A percentile compares a stretch with the other conserved stretches of the same genome.
These are phyloP conservation scores for Brachionus asplanchnoidis DNA, from an alignment of 1,140 invertebrate species.

Conservation along the genomic window DNA sequence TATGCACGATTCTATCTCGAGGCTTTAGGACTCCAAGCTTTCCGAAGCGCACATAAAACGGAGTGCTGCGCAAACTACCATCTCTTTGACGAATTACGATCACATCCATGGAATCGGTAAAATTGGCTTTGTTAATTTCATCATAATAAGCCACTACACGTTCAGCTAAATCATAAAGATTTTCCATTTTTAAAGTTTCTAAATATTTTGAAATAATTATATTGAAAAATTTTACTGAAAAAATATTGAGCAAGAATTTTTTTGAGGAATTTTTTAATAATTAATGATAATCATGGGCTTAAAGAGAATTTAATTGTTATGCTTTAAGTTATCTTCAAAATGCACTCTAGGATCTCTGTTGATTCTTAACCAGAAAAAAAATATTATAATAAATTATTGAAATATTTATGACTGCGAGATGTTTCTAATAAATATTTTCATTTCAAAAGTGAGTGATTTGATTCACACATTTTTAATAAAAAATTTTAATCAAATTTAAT, in stretches of 20 bases:
- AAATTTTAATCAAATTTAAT: not conserved
- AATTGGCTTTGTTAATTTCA: constrained; percentile 62
- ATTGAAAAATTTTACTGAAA: not conserved
- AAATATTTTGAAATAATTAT: not conserved
- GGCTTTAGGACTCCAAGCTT: constrained; percentile 92
- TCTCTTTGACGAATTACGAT: constrained; percentile 92
- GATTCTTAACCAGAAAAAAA: not conserved
- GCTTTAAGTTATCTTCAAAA: not conserved
- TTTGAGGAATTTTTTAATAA: not conserved
- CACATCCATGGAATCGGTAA: constrained; percentile 97
- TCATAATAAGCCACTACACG: not conserved
- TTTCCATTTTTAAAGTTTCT: not conserved
- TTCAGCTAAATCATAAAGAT: constrained; percentile 2
- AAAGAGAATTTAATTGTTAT: not conserved
- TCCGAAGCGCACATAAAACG: constrained; percentile 97
- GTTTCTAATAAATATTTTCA: not conserved
- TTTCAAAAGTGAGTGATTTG: not conserved
- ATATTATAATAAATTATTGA: not conserved
- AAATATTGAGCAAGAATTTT: not conserved
- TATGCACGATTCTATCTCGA: constrained; percentile 95
- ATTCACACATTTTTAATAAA: not conserved
- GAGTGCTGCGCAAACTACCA: constrained; percentile 87
- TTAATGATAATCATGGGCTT: not conserved
- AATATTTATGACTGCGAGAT: not conserved
- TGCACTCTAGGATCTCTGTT: not conserved